Evolutionary conservation across 2,113 vertebrate genomes (phyloP).

Genomic region (Microcebus ravelobensis): DNA sequence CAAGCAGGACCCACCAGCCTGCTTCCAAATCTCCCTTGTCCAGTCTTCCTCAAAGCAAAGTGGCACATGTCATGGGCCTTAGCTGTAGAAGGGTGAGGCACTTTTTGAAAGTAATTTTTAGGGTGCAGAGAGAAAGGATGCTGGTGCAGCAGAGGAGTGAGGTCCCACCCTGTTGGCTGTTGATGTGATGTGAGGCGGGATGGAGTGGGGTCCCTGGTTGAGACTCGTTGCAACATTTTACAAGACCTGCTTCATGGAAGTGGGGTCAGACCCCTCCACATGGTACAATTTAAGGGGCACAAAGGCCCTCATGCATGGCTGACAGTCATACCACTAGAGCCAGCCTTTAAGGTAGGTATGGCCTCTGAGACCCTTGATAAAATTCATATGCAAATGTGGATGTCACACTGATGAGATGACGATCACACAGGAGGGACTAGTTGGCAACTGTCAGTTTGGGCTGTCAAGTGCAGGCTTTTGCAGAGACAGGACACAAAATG

Average conservation of each 20-base stretch:
- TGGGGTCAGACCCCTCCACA: not conserved
- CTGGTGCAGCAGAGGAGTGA: not conserved
- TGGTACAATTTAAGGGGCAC: not conserved
- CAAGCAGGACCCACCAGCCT: not conserved
- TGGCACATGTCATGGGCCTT: not conserved
- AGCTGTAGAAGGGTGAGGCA: not conserved
- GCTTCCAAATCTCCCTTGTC: not conserved
- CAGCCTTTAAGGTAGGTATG: not conserved
- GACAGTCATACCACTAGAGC: not conserved
- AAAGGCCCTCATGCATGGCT: not conserved
- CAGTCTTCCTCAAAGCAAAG: not conserved
- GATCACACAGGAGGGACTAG: not conserved
- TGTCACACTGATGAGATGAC: not conserved
- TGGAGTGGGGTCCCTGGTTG: not conserved
- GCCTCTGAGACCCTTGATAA: not conserved
- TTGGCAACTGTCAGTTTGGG: not conserved
- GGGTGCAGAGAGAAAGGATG: not conserved
- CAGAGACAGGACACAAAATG: not conserved
- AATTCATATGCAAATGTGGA: not conserved
- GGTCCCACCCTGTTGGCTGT: not conserved
- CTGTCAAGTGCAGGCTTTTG: not conserved
- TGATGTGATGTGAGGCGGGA: not conserved
- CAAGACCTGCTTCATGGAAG: not conserved
- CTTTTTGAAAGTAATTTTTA: not conserved
- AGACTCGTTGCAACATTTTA: not conserved